phyloP scores from a whole-genome alignment of 2,113 vertebrate species.

The Alligator mississippiensis region DNA sequence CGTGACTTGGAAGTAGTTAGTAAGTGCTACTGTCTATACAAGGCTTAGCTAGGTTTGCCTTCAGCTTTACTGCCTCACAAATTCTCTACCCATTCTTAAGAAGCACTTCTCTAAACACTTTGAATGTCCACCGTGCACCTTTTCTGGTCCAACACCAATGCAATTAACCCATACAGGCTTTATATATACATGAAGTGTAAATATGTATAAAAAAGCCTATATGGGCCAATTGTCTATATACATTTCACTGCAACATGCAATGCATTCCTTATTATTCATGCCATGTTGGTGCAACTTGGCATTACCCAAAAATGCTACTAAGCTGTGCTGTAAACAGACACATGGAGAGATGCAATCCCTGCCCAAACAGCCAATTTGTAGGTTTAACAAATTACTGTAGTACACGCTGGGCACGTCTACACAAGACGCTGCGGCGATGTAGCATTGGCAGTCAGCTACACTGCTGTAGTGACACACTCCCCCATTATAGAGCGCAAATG shows the following conservation, averaged over 20 bases:
- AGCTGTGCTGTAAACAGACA: neutral
- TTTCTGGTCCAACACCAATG: fast-evolving
- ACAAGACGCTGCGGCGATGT: too few relatives aligned
- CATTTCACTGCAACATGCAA: too few relatives aligned
- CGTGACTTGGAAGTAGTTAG: neutral
- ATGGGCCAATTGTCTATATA: too few relatives aligned
- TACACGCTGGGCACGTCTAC: too few relatives aligned
- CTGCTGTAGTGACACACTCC: too few relatives aligned
- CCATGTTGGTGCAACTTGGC: neutral
- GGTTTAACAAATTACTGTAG: too few relatives aligned
- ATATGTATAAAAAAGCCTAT: too few relatives aligned
- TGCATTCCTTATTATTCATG: too few relatives aligned
- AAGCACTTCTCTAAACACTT: neutral
- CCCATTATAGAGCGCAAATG: too few relatives aligned
- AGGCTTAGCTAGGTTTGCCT: fast-evolving
- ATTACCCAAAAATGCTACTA: neutral
- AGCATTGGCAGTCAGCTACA: too few relatives aligned
- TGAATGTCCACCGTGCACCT: neutral
- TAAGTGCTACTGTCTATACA: neutral
- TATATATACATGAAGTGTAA: too few relatives aligned
- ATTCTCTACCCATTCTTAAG: neutral
- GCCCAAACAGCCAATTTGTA: too few relatives aligned
- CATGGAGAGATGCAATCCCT: neutral
- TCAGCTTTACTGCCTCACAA: neutral
- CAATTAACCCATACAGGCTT: neutral